Evolutionary conservation across 2,888 invertebrate species (phyloP), one percentile per base, ranked within the genome.

Genomic region (Pyrrhosoma nymphula): DNA sequence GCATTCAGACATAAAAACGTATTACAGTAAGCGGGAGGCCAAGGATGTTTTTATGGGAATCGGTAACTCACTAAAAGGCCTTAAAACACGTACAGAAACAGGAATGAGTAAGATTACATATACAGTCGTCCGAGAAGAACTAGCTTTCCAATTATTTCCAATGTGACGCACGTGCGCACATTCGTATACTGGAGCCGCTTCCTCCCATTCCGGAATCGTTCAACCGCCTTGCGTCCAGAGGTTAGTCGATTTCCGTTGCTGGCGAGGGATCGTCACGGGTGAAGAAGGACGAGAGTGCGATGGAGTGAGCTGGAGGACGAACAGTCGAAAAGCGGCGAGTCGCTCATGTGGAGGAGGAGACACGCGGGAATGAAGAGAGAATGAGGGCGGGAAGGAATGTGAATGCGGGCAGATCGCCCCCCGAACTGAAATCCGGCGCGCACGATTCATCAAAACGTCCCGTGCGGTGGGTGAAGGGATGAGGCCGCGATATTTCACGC

Each of bases 401-500:
- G 82, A 30, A 82, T 35, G 35, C 16, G 30, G 14, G 89, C n/a
- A n/a, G n/a, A n/a, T 10, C 47, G 4, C 47, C 8, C 8, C 12
- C 35, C 8, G 69, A 75, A 93, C 93, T 55, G 93, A 93, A 93
- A 93, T 93, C 93, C 69, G 39, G 93, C 55, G 69, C 39, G 55
- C 30, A 18, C 93, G 69, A 93, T 93, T 93, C 93, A 93, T 93
- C 93, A 93, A 93, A 93, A 69, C 47, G 93, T 93, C 93, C 93
- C 93, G 18, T 14, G n/a, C 39, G 93, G 93, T 26, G 93, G 93
- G n/a, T 75, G 47, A 91, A 69, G 90, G 90, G 90, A 60, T 90
- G 90, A 91, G 63, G 69, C 93, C 93, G 12, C 93, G 69, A 93
- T 93, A 93, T 93, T 93, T 93, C 93, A 93, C 93, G 69, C 93